Evolutionary conservation across 2,797 vertebrate genomes (phyloP).

Genomic region (Crocidura indochinensis): DNA sequence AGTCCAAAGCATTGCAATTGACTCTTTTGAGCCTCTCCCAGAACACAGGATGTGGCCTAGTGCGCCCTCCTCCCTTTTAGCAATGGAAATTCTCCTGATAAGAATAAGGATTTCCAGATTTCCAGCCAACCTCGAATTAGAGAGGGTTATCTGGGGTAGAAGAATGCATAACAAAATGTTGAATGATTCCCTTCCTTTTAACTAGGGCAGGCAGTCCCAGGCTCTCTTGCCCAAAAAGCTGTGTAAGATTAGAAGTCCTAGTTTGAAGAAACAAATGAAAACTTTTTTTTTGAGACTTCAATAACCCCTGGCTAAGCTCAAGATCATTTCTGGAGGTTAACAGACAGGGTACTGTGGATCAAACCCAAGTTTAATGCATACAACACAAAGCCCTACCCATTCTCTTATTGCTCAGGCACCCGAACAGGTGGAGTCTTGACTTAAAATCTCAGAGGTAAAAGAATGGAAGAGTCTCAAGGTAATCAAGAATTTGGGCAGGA

Average conservation of each 20-base stretch:
- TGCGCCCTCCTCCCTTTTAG: conserved; percentile 84
- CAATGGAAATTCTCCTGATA: conserved; percentile 87
- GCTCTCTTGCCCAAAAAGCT: conserved; percentile 56
- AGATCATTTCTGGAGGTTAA: too few species aligned
- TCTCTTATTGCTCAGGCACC: too few species aligned
- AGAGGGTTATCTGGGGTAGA: conserved; percentile 87
- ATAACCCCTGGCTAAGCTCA: too few species aligned
- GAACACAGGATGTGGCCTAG: conserved; percentile 87
- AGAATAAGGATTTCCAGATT: conserved; percentile 89
- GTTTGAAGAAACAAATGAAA: conserved; percentile 19
- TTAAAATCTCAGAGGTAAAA: conserved; percentile 36
- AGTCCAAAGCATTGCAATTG: conserved; percentile 80
- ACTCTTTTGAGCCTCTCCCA: conserved; percentile 81
- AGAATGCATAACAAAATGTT: conserved; percentile 84
- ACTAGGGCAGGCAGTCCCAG: conserved; percentile 71
- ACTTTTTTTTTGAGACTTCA: too few species aligned
- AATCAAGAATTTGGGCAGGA: neutral
- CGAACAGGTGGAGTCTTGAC: neutral
- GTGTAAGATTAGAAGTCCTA: conserved; percentile 40
- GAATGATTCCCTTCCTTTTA: conserved; percentile 84
- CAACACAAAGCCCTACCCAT: too few species aligned
- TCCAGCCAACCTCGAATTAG: conserved; percentile 87
- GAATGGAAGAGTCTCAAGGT: neutral
- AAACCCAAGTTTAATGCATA: too few species aligned
- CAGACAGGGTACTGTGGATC: too few species aligned